phyloP scores from a whole-genome alignment of 2,113 vertebrate species.

The Origma solitaria region DNA sequence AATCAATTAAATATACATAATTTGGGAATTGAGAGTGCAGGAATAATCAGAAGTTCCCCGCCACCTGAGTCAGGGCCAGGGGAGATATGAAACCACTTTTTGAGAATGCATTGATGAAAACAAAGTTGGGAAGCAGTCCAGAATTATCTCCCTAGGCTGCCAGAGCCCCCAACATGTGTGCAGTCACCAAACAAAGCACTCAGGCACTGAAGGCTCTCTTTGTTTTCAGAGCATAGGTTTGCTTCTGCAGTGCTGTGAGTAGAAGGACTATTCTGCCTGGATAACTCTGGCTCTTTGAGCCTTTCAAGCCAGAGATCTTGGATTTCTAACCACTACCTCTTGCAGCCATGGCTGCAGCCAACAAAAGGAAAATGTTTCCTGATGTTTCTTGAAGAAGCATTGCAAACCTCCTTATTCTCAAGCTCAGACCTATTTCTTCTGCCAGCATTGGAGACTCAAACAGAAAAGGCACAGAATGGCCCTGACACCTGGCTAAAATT shows the following conservation, averaged over 20 bases:
- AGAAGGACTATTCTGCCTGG: background rate
- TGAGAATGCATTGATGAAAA: conserved; percentile 18
- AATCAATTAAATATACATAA: conserved; percentile 57
- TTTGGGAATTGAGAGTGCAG: conserved; percentile 8
- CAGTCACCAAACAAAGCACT: conserved; percentile 37
- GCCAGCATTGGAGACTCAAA: background rate
- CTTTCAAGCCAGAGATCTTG: background rate
- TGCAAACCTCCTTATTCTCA: background rate
- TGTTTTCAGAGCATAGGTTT: conserved; percentile 10
- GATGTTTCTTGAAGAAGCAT: background rate
- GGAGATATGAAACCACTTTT: conserved; percentile 19
- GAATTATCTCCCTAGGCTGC: background rate
- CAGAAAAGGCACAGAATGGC: background rate
- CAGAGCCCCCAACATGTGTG: background rate
- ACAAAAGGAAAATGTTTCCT: background rate
- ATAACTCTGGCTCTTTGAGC: background rate
- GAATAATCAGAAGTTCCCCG: conserved; percentile 26
- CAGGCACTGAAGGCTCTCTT: background rate
- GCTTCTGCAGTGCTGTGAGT: background rate
- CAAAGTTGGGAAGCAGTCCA: conserved; percentile 12
- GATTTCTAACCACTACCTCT: conserved; percentile 9
- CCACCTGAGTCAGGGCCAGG: conserved; percentile 37
- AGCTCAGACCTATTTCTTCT: background rate
- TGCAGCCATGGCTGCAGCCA: background rate
- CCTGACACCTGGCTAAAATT: background rate